Conservation (phyloP, 2,888 invertebrate species). For the Kuschelorhynchus macadamiae region DNA sequence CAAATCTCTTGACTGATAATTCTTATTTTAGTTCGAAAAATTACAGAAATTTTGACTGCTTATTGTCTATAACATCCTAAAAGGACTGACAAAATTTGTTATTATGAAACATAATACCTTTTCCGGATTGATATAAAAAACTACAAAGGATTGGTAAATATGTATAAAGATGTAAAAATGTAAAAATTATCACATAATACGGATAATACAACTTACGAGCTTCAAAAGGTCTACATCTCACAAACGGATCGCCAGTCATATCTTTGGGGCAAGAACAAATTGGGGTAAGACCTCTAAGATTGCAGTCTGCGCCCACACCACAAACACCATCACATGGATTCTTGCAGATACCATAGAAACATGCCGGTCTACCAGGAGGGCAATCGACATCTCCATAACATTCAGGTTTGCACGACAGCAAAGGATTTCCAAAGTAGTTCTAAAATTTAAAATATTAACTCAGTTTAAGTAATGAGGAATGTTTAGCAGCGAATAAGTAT, state of each 20-base stretch:
- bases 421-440: slow-evolving; percentile 82
- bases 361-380: slow-evolving; percentile 82
- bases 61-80: too few species aligned
- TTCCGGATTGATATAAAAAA: too few species aligned
- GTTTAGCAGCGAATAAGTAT: neutral
- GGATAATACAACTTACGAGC: slow-evolving; percentile 79
- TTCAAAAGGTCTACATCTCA: slow-evolving; percentile 84
- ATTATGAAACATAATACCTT: too few species aligned
- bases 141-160: too few species aligned
- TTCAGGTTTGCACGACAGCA: slow-evolving; percentile 83
- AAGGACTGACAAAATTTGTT: too few species aligned
- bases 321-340: slow-evolving; percentile 88
- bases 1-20: too few species aligned
- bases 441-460: slow-evolving; percentile 36
- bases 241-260: slow-evolving; percentile 90
- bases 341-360: slow-evolving; percentile 85
- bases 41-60: too few species aligned
- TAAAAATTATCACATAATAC: too few species aligned
- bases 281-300: slow-evolving; percentile 83
- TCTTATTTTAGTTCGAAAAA: too few species aligned
- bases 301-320: slow-evolving; percentile 85
- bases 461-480: neutral
- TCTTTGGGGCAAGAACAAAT: slow-evolving; percentile 89
- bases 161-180: too few species aligned
- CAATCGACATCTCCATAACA: slow-evolving; percentile 86